A percentile compares a stretch with the other conserved stretches of the same genome.
phyloP scores from a whole-genome alignment of 2,888 invertebrate species.

The Perdita meconis region DNA sequence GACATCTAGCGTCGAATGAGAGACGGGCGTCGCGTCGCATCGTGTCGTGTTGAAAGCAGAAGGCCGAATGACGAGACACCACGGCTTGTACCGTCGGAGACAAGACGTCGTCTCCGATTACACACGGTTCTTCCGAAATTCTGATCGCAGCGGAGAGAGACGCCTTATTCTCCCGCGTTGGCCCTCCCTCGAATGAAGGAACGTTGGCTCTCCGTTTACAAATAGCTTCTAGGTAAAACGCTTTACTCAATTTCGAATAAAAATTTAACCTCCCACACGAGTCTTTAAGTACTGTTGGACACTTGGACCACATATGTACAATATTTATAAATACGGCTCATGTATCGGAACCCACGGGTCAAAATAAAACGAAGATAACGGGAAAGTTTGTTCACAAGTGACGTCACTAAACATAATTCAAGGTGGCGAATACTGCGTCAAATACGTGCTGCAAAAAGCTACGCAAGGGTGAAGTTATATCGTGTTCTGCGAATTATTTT shows the following conservation, averaged over 20 bases:
- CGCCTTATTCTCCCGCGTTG: conserved; percentile 39
- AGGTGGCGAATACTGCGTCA: too few species aligned
- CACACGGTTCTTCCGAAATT: conserved; percentile 73
- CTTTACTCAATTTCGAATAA: not conserved
- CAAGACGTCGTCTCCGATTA: conserved; percentile 79
- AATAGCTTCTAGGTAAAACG: conserved; percentile 1
- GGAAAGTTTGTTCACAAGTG: too few species aligned
- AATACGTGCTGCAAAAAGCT: too few species aligned
- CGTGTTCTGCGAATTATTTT: too few species aligned
- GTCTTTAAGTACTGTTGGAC: too few species aligned
- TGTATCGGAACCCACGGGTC: too few species aligned
- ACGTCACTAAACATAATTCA: too few species aligned
- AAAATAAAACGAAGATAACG: too few species aligned
- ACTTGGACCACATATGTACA: too few species aligned
- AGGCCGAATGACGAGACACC: conserved; percentile 81
- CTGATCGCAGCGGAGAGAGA: conserved; percentile 56
- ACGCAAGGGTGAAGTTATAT: too few species aligned
- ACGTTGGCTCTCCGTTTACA: conserved; percentile 38
- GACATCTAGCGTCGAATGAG: conserved; percentile 77
- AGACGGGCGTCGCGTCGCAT: conserved; percentile 80
- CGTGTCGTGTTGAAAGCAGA: conserved; percentile 78
- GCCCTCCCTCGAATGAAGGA: conserved; percentile 26
- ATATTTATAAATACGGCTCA: too few species aligned
- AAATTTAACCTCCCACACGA: too few species aligned
- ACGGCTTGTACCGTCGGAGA: conserved; percentile 72